Base-by-base conservation (phyloP, 2,888 invertebrate species). In the Isoperla grammatica region DNA sequence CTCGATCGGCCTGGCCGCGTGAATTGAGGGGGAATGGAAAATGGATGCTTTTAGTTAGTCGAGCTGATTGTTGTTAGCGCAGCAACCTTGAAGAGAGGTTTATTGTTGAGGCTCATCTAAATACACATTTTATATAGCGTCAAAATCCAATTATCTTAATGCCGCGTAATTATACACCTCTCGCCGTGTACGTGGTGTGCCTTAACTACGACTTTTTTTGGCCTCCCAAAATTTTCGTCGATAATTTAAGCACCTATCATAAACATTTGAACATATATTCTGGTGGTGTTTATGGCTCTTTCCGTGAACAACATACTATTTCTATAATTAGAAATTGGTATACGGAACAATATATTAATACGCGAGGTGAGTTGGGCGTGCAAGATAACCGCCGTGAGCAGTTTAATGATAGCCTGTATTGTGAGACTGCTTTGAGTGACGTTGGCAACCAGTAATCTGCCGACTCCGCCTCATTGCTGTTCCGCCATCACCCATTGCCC, bases 81-180 rank as follows among this genome's bases (percentile, higher is more conserved):
- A 4, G 29, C 29, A 8, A 6, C 29, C 29, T 29, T 29, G 29
- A 29, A 29, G 8, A 29, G 8, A 8, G 29, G 29, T 29, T 39
- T 53, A 37, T 22, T 22, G 37, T 53, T 39, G 37, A 8, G 35
- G 39, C 53, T 53, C 53, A 53, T 53, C 53, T 37, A 8, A 53
- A 48, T 23, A 29, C 49, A 22, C 49, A 50, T 50, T 50, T 50
- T 50, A 23, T n/a, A n/a, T 35, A 23, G 19, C 53, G 53, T 53
- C 35, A 35, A 53, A 50, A 53, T 13, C 53, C 53, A 53, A 53
- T 53, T 53, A 53, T 37, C 53, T 53, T 53, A 53, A 53, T 53
- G 53, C 53, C 19, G 37, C 39, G 53, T 53, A 53, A 53, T 53
- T 53, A 53, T 39, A 53, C 53, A 53, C 53, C 53, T 53, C 37